phyloP scores from a whole-genome alignment of 2,113 vertebrate genomes.

The Myotis davidii region DNA sequence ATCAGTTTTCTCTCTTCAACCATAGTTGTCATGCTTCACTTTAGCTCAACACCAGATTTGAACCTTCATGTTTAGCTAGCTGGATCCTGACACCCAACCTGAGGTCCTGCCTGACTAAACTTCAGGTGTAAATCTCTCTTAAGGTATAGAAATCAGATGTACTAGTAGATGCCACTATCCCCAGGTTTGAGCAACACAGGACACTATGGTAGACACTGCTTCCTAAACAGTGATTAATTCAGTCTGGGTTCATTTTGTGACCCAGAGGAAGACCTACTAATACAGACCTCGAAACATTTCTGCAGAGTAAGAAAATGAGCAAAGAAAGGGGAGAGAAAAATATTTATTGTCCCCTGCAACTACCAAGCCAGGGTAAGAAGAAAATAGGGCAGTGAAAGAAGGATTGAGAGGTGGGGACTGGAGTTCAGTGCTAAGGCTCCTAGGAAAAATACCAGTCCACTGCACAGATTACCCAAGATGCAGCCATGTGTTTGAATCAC shows the following conservation, averaged over 20 bases:
- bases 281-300: not conserved
- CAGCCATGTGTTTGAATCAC: not conserved
- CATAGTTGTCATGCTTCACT: rapidly evolving
- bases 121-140: not conserved
- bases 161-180: not conserved
- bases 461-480: not conserved
- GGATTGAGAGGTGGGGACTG: not conserved
- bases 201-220: not conserved
- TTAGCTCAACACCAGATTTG: not conserved
- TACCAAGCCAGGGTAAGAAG: not conserved
- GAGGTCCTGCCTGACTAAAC: not conserved
- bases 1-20: not conserved
- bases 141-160: not conserved
- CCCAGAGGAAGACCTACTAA: not conserved
- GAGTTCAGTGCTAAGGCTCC: not conserved
- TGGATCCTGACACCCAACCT: not conserved
- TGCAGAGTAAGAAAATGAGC: not conserved
- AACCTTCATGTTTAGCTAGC: not conserved
- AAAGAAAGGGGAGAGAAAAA: not conserved
- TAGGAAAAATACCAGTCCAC: not conserved
- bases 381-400: not conserved
- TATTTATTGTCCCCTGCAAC: not conserved
- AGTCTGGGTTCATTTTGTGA: not conserved
- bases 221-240: not conserved
- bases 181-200: not conserved